Evolutionary conservation across 2,113 vertebrate genomes (phyloP).

Genomic region (Felis chaus): DNA sequence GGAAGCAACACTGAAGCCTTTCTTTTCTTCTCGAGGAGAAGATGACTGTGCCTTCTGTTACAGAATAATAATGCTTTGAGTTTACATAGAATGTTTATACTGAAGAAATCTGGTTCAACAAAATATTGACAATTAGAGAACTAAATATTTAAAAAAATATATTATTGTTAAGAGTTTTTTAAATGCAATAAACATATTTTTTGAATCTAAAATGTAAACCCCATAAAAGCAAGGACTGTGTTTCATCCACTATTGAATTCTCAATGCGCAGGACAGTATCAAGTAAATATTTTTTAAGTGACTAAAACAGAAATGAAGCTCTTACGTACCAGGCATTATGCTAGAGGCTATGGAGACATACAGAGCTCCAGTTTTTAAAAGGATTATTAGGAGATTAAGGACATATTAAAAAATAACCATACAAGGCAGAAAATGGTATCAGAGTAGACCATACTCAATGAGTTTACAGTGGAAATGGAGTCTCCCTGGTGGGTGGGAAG

Average conservation of each 20-base stretch:
- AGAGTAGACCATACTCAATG: background rate
- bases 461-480: background rate
- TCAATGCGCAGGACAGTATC: background rate
- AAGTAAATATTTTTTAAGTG: background rate
- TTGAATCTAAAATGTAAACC: slow-evolving; percentile 18
- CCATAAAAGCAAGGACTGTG: background rate
- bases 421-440: background rate
- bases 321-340: background rate
- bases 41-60: background rate
- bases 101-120: background rate
- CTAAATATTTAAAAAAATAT: slow-evolving; percentile 20
- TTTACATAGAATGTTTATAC: background rate
- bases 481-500: background rate
- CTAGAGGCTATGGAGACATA: background rate
- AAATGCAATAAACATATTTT: background rate
- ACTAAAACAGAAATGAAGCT: background rate
- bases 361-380: background rate
- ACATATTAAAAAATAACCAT: background rate
- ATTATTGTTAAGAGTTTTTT: background rate
- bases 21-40: background rate
- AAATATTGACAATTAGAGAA: background rate
- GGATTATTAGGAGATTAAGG: background rate
- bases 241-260: background rate
- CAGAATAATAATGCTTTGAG: background rate
- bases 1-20: background rate